These are phyloP conservation scores for Lepus americanus DNA, from an alignment of 2,113 vertebrate species.

Conservation along the genomic window DNA sequence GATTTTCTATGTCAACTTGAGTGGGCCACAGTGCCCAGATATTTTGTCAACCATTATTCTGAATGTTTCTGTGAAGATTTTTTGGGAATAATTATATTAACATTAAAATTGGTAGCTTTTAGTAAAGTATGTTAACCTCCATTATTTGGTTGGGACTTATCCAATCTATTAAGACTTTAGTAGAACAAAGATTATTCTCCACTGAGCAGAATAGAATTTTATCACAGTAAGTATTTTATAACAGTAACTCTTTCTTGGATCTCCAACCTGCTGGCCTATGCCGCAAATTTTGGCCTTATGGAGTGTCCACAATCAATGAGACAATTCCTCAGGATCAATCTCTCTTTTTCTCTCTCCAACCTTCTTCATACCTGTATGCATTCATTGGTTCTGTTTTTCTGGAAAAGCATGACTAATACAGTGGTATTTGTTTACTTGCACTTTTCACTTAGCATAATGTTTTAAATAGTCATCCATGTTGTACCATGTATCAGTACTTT, in stretches of 20 bases:
- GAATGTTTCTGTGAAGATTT: not conserved
- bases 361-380: no score
- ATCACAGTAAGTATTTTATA: not conserved
- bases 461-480: not conserved
- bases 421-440: not conserved
- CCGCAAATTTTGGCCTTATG: not conserved
- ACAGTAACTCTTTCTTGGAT: not conserved
- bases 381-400: not conserved
- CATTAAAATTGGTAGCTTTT: not conserved
- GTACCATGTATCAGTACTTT: not conserved
- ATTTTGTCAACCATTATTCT: not conserved
- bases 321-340: not conserved
- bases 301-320: not conserved
- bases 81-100: not conserved
- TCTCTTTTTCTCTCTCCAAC: not conserved
- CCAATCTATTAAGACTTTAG: not conserved
- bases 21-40: not conserved
- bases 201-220: not conserved
- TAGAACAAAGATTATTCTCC: not conserved
- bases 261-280: not conserved
- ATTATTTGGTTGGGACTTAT: not conserved
- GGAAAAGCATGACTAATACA: not conserved
- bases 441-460: not conserved
- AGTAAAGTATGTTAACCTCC: not conserved
- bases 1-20: not conserved